Evolutionary conservation across 1,140 invertebrate species (phyloP).

Genomic region (Anastrepha obliqua): DNA sequence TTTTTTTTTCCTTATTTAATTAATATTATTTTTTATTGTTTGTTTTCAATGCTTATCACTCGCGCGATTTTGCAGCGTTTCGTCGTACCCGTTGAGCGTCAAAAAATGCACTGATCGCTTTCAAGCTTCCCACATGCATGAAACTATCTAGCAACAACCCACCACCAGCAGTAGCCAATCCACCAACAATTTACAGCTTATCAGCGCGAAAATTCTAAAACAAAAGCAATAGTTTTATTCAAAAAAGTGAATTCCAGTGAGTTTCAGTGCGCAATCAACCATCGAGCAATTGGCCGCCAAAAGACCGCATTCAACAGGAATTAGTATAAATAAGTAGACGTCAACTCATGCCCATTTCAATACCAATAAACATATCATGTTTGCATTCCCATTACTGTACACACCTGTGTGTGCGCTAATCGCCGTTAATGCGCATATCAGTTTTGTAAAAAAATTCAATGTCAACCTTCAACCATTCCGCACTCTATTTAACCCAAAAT

Average conservation of each 20-base stretch:
- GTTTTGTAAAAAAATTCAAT: constrained; percentile 1
- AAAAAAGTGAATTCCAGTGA: background rate
- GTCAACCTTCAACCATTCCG: background rate
- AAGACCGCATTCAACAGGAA: background rate
- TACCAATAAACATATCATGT: background rate
- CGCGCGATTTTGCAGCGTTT: background rate
- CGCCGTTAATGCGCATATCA: background rate
- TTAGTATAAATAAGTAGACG: background rate
- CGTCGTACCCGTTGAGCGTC: background rate
- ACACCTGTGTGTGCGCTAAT: no score
- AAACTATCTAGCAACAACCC: constrained; percentile 12
- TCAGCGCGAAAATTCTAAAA: constrained; percentile 27
- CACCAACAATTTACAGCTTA: background rate
- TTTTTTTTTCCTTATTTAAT: background rate
- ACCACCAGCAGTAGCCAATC: background rate
- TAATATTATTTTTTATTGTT: background rate
- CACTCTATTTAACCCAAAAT: background rate
- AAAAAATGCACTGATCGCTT: constrained; percentile 17
- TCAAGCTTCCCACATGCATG: background rate
- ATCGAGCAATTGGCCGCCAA: background rate
- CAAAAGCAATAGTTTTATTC: background rate
- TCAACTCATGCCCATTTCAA: background rate
- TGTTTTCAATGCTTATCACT: background rate
- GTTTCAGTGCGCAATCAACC: background rate
- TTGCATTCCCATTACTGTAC: background rate